Base-by-base conservation (phyloP, 2,888 invertebrate species). In the Oxyteleia sp. region DNA sequence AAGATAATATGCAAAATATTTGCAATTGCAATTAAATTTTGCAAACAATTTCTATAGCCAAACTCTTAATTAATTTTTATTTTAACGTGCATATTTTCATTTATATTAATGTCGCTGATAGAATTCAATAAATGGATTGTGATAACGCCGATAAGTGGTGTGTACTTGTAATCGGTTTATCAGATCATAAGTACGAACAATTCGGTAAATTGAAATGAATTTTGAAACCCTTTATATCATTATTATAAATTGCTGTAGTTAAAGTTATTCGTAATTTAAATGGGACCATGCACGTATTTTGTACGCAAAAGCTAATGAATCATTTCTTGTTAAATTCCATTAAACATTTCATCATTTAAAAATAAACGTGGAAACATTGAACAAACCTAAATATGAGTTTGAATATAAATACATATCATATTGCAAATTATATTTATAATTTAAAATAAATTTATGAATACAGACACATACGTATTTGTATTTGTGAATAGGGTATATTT, bases 71-170 rank as follows among this genome's bases (percentile, higher is more conserved):
- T 49, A 49, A 49, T 49, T 64, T 47, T 11, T 8, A 41, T 61
- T 29, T 35, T n/a, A 11, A 41, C 10, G 26, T 43, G 10, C 15
- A 41, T 41, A 41, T 41, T 41, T 59, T 57, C 51, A 23, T 26
- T 51, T 41, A 66, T 53, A 66, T 66, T 51, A 53, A 66, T 66
- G 13, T 45, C 11, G 53, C 18, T 41, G 66, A 41, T 66, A 66
- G 41, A 53, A 66, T 66, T 66, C 51, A 51, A 66, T 66, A 53
- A 66, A 51, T 66, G 41, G 66, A 7, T 41, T 41, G n/a, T 41
- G 15, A 41, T 53, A 66, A 53, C 41, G 41, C 11, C 16, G 29
- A 66, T 51, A 41, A 64, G 23, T 20, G 41, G 26, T 23, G n/a
- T 16, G 8, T 26, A 53, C 53, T 53, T 66, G 51, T 41, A 66